Percentiles rank a stretch among this genome's conserved stretches.
phyloP scores from a whole-genome alignment of 1,140 invertebrate species.

The Homarus americanus region DNA sequence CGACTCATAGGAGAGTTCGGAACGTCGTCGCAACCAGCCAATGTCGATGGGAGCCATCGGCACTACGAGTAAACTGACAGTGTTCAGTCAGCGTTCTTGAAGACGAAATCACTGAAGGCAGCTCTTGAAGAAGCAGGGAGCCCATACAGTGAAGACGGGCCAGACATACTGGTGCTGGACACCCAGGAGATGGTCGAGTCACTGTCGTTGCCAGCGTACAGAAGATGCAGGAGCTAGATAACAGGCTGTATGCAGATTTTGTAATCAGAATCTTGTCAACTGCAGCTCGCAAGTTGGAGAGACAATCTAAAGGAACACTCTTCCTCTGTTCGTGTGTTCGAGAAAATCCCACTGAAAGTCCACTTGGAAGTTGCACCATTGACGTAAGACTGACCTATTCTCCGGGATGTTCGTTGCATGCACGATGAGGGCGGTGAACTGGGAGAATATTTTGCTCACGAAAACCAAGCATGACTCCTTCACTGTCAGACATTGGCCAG shows the following conservation, averaged over 20 bases:
- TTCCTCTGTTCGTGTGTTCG: too few species aligned
- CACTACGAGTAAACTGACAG: too few species aligned
- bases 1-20: slow-evolving; percentile 74
- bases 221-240: background rate
- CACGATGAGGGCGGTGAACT: background rate
- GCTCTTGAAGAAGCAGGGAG: background rate
- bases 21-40: too few species aligned
- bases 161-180: background rate
- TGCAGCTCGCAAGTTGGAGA: background rate
- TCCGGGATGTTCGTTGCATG: background rate
- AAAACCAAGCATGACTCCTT: background rate
- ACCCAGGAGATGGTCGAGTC: background rate
- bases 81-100: too few species aligned
- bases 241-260: background rate
- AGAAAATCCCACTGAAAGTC: too few species aligned
- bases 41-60: too few species aligned
- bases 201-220: background rate
- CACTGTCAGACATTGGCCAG: background rate
- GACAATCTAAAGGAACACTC: too few species aligned
- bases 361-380: background rate
- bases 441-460: background rate
- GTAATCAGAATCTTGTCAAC: background rate
- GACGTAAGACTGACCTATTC: background rate
- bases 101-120: too few species aligned
- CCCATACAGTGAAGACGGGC: background rate